Percentiles rank a stretch among this genome's conserved stretches.
Evolutionary conservation across 92 coral and sea anemone species (phyloP).

Genomic region (Montipora capitata): DNA sequence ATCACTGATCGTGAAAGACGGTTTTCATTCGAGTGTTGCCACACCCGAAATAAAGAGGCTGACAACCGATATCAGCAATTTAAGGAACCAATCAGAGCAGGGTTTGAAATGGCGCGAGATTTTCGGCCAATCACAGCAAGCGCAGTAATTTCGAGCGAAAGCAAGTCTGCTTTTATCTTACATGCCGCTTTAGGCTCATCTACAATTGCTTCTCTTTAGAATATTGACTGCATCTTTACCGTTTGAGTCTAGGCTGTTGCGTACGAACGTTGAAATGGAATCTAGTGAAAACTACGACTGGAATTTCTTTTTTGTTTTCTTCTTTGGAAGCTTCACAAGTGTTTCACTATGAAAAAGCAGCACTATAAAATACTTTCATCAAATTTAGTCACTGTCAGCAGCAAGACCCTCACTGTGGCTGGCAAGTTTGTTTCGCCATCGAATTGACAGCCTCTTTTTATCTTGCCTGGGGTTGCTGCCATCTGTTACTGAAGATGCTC

Average conservation of each 20-base stretch:
- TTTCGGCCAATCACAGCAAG: not conserved
- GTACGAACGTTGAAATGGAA: no score
- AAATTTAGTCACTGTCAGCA: conserved; percentile 57
- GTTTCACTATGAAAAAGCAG: not conserved
- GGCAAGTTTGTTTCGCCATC: conserved; percentile 83
- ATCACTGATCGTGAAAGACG: no score
- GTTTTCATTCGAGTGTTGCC: no score
- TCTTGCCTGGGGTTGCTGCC: conserved; percentile 67
- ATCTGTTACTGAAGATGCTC: conserved; percentile 40
- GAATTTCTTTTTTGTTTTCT: not conserved
- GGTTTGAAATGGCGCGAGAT: not conserved
- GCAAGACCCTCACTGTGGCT: conserved; percentile 29
- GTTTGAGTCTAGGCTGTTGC: no score
- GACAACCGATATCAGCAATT: no score
- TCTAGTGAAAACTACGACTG: not conserved
- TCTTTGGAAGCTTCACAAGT: not conserved
- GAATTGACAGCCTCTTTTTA: conserved; percentile 76
- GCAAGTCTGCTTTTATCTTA: not conserved
- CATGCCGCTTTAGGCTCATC: not conserved
- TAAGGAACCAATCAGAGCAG: not conserved
- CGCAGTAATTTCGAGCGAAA: not conserved
- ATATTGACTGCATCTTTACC: no score
- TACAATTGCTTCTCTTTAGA: no score
- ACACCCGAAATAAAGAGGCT: not conserved
- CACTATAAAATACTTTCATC: conserved; percentile 16